These are phyloP conservation scores for Erynnis tages DNA, from an alignment of 2,888 invertebrate species.

Conservation along the genomic window DNA sequence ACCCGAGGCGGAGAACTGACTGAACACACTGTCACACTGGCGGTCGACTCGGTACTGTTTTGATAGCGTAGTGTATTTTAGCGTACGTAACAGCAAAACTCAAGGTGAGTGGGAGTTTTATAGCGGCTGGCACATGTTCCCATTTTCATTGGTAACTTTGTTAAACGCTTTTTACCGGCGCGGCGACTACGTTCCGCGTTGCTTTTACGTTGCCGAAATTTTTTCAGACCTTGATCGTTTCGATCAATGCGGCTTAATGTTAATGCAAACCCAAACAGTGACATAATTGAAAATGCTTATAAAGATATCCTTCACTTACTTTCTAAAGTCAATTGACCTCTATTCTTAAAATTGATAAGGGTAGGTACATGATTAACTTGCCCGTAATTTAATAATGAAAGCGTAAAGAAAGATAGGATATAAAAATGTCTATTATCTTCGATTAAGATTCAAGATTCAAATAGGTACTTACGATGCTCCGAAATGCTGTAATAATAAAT, in stretches of 20 bases:
- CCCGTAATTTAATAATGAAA: no score
- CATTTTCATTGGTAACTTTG: slow-evolving; percentile 42
- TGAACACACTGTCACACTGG: slow-evolving; percentile 61
- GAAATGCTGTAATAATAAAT: no score
- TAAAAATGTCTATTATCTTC: no score
- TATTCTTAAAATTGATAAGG: no score
- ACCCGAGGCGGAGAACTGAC: slow-evolving; percentile 44
- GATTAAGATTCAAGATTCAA: no score
- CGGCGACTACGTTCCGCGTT: neutral
- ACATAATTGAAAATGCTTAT: neutral
- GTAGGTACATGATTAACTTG: no score
- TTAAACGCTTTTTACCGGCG: slow-evolving; percentile 21
- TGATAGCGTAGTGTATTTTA: slow-evolving; percentile 76
- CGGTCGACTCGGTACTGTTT: slow-evolving; percentile 53
- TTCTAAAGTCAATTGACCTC: neutral
- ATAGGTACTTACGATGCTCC: neutral
- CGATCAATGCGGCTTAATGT: neutral
- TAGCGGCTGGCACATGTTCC: slow-evolving; percentile 47
- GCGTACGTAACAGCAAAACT: slow-evolving; percentile 65
- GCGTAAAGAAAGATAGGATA: no score
- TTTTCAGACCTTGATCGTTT: slow-evolving; percentile 6
- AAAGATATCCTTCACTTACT: neutral
- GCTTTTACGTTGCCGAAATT: slow-evolving; percentile 3
- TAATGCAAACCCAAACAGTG: neutral
- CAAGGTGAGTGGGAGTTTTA: slow-evolving; percentile 69